Evolutionary conservation across 1,140 invertebrate species (phyloP).

Genomic region (Ctenoplectra terminalis): DNA sequence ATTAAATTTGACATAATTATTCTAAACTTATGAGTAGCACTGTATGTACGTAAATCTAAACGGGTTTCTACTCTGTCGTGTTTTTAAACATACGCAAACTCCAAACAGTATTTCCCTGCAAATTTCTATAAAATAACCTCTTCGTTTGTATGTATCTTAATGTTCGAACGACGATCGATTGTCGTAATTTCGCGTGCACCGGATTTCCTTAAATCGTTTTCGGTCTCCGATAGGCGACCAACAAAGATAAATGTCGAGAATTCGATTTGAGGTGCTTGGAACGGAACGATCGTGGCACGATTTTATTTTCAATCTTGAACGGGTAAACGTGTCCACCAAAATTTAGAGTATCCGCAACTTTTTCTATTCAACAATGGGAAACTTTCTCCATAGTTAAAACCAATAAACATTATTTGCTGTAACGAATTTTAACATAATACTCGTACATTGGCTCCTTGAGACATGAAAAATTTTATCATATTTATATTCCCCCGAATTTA

Average conservation of each 20-base stretch:
- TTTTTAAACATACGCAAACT: background rate
- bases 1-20: too few relatives aligned
- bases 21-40: background rate
- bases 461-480: too few relatives aligned
- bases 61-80: background rate
- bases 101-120: background rate
- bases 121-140: conserved; percentile 15
- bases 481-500: too few relatives aligned
- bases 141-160: conserved; percentile 5
- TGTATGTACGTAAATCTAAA: background rate
- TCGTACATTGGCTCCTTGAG: too few relatives aligned
- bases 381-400: too few relatives aligned
- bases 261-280: conserved; percentile 8
- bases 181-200: conserved; percentile 37
- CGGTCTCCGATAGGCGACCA: conserved; percentile 21
- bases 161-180: conserved; percentile 27
- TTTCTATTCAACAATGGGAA: background rate
- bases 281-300: background rate
- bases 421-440: too few relatives aligned
- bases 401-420: too few relatives aligned
- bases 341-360: background rate
- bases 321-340: too few relatives aligned
- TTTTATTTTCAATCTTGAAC: background rate
- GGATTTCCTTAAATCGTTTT: conserved; percentile 41
- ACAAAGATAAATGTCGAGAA: conserved; percentile 38